Base-by-base conservation (phyloP, 2,113 vertebrate species). In the Azemiops feae region DNA sequence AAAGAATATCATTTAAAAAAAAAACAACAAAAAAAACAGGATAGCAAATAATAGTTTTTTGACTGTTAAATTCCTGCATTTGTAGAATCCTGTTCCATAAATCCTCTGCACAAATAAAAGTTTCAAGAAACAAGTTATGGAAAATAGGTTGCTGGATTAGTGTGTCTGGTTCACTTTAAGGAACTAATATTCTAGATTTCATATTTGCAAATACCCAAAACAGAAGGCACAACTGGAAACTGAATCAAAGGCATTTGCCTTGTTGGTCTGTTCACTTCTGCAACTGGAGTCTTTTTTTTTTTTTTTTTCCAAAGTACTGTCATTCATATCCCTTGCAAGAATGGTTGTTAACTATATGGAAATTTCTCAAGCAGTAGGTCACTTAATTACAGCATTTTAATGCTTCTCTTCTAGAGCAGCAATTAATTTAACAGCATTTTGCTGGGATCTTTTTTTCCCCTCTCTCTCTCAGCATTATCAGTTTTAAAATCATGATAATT, bases 351-450 rank as follows among this genome's bases (percentile, higher is more conserved):
- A 95, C 95, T 89, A 60, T 87, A 91, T 93, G 85, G 92, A 97
- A 96, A 97, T 95, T 92, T 95, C 95, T 96, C 94, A 92, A 96
- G 91, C 89, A 93, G 88, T 95, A 95, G 96, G 97, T 97, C 97
- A 97, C 96, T 98, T 98, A 98, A 97, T 97, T 96, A 95, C 95
- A 95, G 91, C 69, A 93, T 96, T 97, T 97, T 96, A 95, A 96
- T 96, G 93, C 90, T 96, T 58, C 90, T 69, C 89, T 95, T 95
- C 95, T 96, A 97, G 97, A 97, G 94, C 89, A 97, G 95, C 96
- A 97, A 97, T 97, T 97, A 97, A 97, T 97, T 97, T 96, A 94
- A 95, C 93, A 95, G 85, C 3, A 4, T 97, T 97, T 96, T 94
- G 64, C 95, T 92, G 91, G 93, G 92, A 58, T 58, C 22, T 96